phyloP scores from a whole-genome alignment of 2,888 invertebrate species.

The Eurytoma adleriae region DNA sequence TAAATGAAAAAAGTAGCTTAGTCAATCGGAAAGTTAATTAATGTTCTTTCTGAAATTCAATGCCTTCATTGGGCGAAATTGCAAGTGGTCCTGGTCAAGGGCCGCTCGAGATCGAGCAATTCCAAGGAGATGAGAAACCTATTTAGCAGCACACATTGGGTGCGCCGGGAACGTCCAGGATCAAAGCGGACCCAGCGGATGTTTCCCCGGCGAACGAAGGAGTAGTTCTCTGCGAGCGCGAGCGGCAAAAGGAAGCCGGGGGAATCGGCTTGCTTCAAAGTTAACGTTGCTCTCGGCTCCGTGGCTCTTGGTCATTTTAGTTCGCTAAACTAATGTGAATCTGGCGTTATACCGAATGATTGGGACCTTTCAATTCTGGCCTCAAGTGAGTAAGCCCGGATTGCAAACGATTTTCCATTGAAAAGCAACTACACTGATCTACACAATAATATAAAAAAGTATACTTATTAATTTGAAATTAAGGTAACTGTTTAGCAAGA shows the following conservation, averaged over 20 bases:
- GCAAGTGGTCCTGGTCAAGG: neutral
- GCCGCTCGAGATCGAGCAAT: neutral
- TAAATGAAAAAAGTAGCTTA: no score
- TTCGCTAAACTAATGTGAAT: no score
- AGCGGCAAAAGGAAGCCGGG: neutral
- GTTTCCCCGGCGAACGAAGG: neutral
- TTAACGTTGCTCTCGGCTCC: neutral
- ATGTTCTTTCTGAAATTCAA: neutral
- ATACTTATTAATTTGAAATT: no score
- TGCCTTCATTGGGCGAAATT: neutral
- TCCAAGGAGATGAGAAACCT: neutral
- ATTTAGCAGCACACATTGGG: neutral
- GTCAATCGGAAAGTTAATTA: no score
- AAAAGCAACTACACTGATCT: no score
- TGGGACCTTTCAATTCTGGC: no score
- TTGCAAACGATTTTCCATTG: no score
- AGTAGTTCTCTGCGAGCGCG: neutral
- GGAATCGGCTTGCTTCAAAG: slow-evolving; percentile 3
- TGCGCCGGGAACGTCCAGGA: neutral
- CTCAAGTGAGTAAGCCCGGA: no score
- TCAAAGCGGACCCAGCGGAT: neutral
- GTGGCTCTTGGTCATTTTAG: no score
- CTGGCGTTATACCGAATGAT: no score
- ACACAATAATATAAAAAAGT: no score
- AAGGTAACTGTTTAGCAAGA: no score